Percentiles rank a stretch among this genome's conserved stretches.
phyloP scores from a whole-genome alignment of 2,113 vertebrate species.

The Bubalus kerabau region DNA sequence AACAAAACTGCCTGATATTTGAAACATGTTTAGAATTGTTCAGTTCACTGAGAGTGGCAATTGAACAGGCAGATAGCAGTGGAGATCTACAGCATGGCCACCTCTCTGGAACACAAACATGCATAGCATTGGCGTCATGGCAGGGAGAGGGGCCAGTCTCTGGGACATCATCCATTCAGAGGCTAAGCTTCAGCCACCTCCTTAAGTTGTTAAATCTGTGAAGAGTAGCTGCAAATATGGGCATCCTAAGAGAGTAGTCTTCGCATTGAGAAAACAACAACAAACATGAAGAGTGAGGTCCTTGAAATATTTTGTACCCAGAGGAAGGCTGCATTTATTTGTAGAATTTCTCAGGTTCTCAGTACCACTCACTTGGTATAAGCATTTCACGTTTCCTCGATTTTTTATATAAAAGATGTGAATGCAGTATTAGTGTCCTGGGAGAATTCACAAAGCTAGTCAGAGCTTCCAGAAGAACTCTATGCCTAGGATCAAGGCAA shows the following conservation, averaged over 20 bases:
- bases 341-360: not conserved
- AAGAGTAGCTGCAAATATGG: not conserved
- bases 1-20: slow-evolving; percentile 34
- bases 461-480: not conserved
- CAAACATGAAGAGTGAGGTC: not conserved
- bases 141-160: fast-evolving
- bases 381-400: not conserved
- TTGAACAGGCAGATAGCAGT: slow-evolving; percentile 42
- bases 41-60: not conserved
- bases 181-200: not conserved
- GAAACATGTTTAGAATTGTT: slow-evolving; percentile 50
- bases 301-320: not conserved
- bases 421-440: slow-evolving; percentile 26
- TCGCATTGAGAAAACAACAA: not conserved
- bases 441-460: not conserved
- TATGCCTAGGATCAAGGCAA: not conserved
- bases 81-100: not conserved
- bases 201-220: not conserved
- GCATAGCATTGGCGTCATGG: fast-evolving
- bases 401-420: slow-evolving; percentile 28
- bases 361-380: not conserved
- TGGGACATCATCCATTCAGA: not conserved
- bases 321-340: slow-evolving; percentile 23
- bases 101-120: slow-evolving; percentile 22
- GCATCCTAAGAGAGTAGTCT: not conserved